Evolutionary conservation across 1,140 invertebrate genomes (phyloP).

Genomic region (Zaprionus camerounensis): DNA sequence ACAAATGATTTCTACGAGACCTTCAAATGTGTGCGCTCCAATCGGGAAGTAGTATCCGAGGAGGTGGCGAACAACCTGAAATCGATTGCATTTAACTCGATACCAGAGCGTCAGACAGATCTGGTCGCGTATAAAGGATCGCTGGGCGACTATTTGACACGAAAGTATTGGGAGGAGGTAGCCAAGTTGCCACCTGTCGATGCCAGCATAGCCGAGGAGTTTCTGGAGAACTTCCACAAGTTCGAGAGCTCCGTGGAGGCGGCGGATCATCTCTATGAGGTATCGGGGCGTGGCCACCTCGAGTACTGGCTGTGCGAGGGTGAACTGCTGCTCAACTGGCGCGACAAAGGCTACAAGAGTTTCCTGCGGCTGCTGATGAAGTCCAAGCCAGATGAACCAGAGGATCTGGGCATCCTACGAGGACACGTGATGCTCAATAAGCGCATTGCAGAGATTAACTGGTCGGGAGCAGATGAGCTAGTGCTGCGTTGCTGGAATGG

Average conservation of each 20-base stretch:
- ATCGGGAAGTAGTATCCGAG: slow-evolving; percentile 75
- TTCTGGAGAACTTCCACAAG: slow-evolving; percentile 85
- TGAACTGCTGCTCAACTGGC: slow-evolving; percentile 87
- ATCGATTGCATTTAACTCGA: slow-evolving; percentile 57
- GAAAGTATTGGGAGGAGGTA: slow-evolving; percentile 75
- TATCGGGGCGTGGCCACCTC: slow-evolving; percentile 85
- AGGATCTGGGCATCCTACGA: slow-evolving; percentile 63
- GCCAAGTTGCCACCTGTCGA: slow-evolving; percentile 55
- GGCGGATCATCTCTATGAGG: slow-evolving; percentile 86
- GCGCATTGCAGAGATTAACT: slow-evolving; percentile 85
- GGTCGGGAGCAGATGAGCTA: slow-evolving; percentile 58
- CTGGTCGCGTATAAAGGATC: slow-evolving; percentile 73
- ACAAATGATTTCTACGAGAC: slow-evolving; percentile 61
- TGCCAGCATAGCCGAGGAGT: slow-evolving; percentile 78
- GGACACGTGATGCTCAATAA: slow-evolving; percentile 84
- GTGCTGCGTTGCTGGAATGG: slow-evolving; percentile 87
- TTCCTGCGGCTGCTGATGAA: slow-evolving; percentile 86
- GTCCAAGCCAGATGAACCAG: slow-evolving; percentile 3
- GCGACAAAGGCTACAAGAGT: slow-evolving; percentile 86
- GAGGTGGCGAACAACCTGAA: slow-evolving; percentile 61
- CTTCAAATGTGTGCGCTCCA: slow-evolving; percentile 79
- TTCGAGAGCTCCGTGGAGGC: slow-evolving; percentile 86
- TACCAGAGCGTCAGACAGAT: slow-evolving; percentile 65
- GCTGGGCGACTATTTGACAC: slow-evolving; percentile 85
- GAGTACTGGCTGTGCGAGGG: slow-evolving; percentile 87